Percentiles rank a stretch among this genome's conserved stretches.
Evolutionary conservation across 2,888 invertebrate species (phyloP).

Genomic region (Cantharis lateralis): DNA sequence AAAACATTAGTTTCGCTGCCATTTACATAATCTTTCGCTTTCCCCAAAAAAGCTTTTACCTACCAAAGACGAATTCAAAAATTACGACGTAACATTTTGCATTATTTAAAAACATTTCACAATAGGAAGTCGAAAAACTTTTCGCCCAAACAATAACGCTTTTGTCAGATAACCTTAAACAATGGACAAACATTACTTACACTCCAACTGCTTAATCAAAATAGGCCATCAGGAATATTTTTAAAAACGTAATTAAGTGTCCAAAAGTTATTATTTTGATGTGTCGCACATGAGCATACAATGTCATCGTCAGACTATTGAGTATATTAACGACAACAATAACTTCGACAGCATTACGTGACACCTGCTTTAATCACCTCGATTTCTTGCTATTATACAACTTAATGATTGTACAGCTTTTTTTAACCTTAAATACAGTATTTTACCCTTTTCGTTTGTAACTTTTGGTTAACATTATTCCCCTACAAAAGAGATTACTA

Average conservation of each 20-base stretch:
- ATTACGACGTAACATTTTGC: not conserved
- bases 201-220: not conserved
- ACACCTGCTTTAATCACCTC: not conserved
- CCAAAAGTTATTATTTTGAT: not conserved
- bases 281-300: not conserved
- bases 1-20: not conserved
- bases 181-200: not conserved
- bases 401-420: not conserved
- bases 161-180: not conserved
- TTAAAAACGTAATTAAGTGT: not conserved
- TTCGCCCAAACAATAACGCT: not conserved
- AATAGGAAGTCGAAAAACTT: not conserved
- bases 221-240: not conserved
- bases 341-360: not conserved
- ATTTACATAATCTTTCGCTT: not conserved
- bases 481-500: not conserved
- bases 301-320: not conserved
- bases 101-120: not conserved
- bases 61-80: not conserved
- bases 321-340: no score
- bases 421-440: not conserved
- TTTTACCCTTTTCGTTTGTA: not conserved
- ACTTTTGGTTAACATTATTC: not conserved
- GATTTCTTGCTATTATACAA: not conserved
- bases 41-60: not conserved